Base-by-base conservation (phyloP, 1,140 invertebrate species). In the Piezodorus guildinii region DNA sequence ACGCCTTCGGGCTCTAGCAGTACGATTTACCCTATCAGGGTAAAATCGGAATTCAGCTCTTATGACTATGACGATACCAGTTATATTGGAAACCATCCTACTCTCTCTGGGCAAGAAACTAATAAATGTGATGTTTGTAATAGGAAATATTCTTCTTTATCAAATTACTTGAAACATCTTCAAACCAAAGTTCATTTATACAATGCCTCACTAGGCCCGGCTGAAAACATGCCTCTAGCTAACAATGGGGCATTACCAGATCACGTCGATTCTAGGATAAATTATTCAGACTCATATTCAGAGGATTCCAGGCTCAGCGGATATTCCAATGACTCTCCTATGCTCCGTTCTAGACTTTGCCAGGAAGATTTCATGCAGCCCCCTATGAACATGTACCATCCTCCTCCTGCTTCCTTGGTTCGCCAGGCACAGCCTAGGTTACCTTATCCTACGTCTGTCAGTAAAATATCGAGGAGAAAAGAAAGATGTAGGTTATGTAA, bases 121-220 rank as follows among this genome's bases (percentile, higher is more conserved):
- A 23, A 21, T 23, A 23, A 56, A 25, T 56, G 52, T 25, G 14
- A 23, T 56, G 15, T 56, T 27, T 56, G 52, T 56, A 56, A 56
- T 25, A 21, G 52, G 15, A 56, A 25, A 25, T 56, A 56, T 56
- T 21, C 52, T 23, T 23, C 52, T 56, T 15, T 56, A 4, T 16
- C 17, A 10, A 56, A 56, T 56, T 56, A 56, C 15, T 8, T 21
- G 21, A 21, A 56, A 56, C 52, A 56, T 25, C 52, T 56, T 2
- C 17, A 23, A 23, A 56, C 52, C 17, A 56, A 56, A 56, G 23
- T 56, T 15, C 52, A 56, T 56, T 23, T 56, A 5, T 56, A 23
- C 17, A 56, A 56, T 56, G 17, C 52, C 3, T 19, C 17, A 25
- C 15, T 25, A 56, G 52, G 4, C 2, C 14, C 15, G 12, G 17